phyloP scores from a whole-genome alignment of 2,113 vertebrate genomes.

The Hippolais icterina region DNA sequence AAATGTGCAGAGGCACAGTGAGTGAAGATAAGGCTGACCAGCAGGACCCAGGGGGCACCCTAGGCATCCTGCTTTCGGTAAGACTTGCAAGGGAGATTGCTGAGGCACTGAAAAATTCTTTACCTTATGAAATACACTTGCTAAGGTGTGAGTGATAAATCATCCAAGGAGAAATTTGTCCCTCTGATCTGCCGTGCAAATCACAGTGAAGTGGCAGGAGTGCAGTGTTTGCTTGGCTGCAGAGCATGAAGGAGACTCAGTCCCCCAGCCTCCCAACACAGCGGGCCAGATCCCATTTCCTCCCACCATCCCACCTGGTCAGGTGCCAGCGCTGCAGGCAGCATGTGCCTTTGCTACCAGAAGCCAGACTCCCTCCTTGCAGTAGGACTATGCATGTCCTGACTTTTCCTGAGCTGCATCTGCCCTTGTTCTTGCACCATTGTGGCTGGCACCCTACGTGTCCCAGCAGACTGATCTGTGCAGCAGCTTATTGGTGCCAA shows the following conservation, averaged over 20 bases:
- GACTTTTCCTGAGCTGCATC: not conserved
- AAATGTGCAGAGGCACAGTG: not conserved
- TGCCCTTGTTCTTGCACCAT: not conserved
- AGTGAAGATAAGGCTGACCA: not conserved
- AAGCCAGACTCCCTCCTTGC: not conserved
- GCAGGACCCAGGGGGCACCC: not conserved
- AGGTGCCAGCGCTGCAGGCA: not conserved
- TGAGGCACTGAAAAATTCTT: not conserved
- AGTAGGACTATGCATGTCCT: not conserved
- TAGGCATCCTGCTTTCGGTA: not conserved
- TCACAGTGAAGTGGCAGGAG: not conserved
- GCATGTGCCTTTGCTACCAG: not conserved
- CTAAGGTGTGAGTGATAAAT: not conserved
- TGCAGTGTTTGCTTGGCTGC: not conserved
- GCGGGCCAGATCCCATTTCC: not conserved
- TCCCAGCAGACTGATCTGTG: not conserved
- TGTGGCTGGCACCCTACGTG: rapidly evolving
- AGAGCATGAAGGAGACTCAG: conserved; percentile 7
- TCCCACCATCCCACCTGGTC: not conserved
- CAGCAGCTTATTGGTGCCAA: not conserved
- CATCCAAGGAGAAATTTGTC: not conserved
- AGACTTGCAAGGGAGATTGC: not conserved
- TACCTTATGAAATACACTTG: not conserved
- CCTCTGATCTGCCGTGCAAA: not conserved
- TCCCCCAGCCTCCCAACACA: not conserved